Conservation (phyloP, 1,140 invertebrate genomes). For the Drosophila seguyi region DNA sequence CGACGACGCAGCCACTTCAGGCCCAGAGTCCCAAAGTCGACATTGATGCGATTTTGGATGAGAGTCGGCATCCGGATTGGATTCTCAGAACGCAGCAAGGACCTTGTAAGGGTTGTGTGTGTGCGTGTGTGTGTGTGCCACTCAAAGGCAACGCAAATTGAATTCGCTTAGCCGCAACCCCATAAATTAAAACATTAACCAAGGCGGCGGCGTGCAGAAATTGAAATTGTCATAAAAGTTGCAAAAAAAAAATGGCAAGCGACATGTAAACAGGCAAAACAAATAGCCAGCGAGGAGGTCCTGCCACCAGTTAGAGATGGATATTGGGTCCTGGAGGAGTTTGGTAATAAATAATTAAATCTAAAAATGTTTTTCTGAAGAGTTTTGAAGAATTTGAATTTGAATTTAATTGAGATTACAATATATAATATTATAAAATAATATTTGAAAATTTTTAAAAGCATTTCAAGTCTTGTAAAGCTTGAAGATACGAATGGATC, state of each 20-base stretch:
- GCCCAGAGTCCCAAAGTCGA: constrained; percentile 52
- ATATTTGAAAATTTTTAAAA: no score
- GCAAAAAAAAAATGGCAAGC: constrained; percentile 60
- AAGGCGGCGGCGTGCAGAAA: constrained; percentile 52
- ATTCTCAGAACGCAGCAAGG: constrained; percentile 1
- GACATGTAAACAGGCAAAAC: constrained; percentile 75
- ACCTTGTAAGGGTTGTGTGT: constrained; percentile 22
- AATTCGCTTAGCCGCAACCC: constrained; percentile 80
- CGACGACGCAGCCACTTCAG: constrained; percentile 63
- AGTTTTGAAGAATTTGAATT: no score
- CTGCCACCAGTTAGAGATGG: constrained; percentile 34
- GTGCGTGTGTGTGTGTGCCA: constrained; percentile 21
- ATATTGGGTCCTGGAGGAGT: background rate
- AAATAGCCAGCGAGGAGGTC: constrained; percentile 57
- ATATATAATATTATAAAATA: no score
- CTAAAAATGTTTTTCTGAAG: background rate
- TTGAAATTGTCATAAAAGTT: constrained; percentile 71
- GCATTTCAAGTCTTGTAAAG: no score
- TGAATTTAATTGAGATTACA: no score
- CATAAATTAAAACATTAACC: constrained; percentile 78
- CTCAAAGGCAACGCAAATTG: constrained; percentile 67
- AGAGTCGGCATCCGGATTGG: constrained; percentile 10
- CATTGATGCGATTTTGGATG: constrained; percentile 10
- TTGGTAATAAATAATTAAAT: background rate
- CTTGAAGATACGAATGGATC: no score